Conservation (phyloP, 1,140 invertebrate genomes). For the Achatina immaculata region DNA sequence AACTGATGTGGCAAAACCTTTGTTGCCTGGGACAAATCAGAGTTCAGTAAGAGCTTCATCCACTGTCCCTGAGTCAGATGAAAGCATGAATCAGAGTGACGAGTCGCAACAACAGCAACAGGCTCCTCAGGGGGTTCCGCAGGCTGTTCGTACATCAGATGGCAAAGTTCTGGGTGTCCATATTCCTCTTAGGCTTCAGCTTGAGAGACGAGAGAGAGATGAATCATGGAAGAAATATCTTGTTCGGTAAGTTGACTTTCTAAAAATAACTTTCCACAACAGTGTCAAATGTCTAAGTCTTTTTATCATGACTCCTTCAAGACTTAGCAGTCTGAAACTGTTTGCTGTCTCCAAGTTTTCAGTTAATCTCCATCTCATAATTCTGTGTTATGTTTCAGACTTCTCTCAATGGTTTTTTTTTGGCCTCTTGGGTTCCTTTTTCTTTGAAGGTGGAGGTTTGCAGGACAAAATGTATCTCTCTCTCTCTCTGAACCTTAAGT, state of each 20-base stretch:
- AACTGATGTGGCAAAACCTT: background rate
- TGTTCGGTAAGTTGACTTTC: conserved; percentile 68
- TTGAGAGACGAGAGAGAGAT: conserved; percentile 67
- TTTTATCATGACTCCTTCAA: too few relatives aligned
- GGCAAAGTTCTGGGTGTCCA: conserved; percentile 12
- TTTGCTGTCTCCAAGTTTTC: too few relatives aligned
- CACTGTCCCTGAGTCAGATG: background rate
- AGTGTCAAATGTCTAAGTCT: too few relatives aligned
- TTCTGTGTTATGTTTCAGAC: too few relatives aligned
- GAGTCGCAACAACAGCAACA: background rate
- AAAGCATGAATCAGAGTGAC: background rate
- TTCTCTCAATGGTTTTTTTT: too few relatives aligned
- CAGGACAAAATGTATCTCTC: too few relatives aligned
- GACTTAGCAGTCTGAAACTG: too few relatives aligned
- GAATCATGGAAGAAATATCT: conserved; percentile 78
- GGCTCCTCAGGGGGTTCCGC: background rate
- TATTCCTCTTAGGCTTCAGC: background rate
- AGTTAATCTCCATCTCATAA: too few relatives aligned
- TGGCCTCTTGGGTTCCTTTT: too few relatives aligned
- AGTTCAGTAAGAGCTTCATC: background rate
- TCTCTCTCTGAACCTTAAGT: too few relatives aligned
- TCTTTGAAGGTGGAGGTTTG: too few relatives aligned
- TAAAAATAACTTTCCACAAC: too few relatives aligned
- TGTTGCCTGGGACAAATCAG: background rate
- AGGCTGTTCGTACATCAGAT: background rate